Percentiles rank a stretch among this genome's conserved stretches.
Evolutionary conservation across 2,797 vertebrate species (phyloP).

Genomic region (Tiaroga cobitis): DNA sequence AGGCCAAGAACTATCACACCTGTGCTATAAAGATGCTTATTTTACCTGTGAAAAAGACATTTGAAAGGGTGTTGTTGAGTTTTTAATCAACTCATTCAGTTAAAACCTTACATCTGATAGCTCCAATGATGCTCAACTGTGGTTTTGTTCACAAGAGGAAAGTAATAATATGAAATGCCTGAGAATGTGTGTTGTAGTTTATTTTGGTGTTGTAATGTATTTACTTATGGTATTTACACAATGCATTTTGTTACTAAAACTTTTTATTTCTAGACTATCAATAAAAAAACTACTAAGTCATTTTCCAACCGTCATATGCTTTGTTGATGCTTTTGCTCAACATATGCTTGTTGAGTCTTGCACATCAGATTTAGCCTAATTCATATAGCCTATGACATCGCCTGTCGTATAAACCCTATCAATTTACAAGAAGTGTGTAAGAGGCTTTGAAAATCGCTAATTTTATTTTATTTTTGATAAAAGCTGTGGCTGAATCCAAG

Average conservation of each 20-base stretch:
- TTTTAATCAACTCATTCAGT: background rate
- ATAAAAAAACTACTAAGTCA: background rate
- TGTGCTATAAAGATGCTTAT: constrained; percentile 50
- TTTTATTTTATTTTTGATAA: too few relatives aligned
- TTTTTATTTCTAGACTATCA: background rate
- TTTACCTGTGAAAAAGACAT: background rate
- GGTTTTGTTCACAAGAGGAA: background rate
- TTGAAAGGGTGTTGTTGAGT: background rate
- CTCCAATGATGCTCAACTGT: background rate
- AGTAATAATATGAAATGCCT: background rate
- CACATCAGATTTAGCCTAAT: background rate
- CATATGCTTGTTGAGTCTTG: background rate
- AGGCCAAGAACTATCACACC: constrained; percentile 65
- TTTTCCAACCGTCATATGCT: background rate
- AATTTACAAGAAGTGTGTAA: too few relatives aligned
- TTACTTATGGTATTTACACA: background rate
- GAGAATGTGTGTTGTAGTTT: background rate
- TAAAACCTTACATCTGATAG: background rate
- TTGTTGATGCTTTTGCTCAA: too few relatives aligned
- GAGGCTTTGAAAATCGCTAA: too few relatives aligned
- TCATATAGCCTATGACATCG: too few relatives aligned
- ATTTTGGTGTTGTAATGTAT: background rate
- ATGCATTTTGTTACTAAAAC: constrained; percentile 14
- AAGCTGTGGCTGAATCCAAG: background rate
- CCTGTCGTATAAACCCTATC: too few relatives aligned